Evolutionary conservation across 2,797 vertebrate genomes (phyloP).

Genomic region (Centroberyx gerrardi): DNA sequence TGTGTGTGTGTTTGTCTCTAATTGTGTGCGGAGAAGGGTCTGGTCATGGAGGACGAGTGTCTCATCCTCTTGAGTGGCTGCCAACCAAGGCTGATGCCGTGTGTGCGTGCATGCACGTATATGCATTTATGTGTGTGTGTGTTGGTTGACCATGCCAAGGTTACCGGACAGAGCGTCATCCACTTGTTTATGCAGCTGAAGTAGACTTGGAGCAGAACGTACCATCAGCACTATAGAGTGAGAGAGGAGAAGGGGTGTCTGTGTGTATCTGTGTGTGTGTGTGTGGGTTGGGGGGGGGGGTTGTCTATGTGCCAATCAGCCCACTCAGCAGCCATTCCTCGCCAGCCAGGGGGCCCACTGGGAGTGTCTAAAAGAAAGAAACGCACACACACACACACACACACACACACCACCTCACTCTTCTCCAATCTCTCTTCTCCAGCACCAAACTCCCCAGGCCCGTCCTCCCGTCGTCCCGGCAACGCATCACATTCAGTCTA

Average conservation of each 20-base stretch:
- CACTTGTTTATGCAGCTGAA: slow-evolving; percentile 71
- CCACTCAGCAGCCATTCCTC: slow-evolving; percentile 76
- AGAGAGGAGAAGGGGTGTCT: slow-evolving; percentile 24
- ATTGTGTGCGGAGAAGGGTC: slow-evolving; percentile 38
- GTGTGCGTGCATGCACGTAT: background rate
- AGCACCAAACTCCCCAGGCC: slow-evolving; percentile 58
- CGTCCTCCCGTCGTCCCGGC: slow-evolving; percentile 62
- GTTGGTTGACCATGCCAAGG: slow-evolving; percentile 43
- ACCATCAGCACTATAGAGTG: slow-evolving; percentile 50
- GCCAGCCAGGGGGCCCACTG: slow-evolving; percentile 52
- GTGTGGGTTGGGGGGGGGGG: background rate
- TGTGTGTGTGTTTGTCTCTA: slow-evolving; percentile 16
- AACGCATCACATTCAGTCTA: slow-evolving; percentile 69
- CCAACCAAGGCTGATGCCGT: slow-evolving; percentile 5
- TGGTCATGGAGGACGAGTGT: slow-evolving; percentile 40
- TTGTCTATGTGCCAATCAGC: slow-evolving; percentile 70
- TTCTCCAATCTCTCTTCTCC: slow-evolving; percentile 58
- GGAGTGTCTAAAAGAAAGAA: slow-evolving; percentile 61
- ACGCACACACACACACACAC: slow-evolving; percentile 30
- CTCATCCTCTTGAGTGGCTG: slow-evolving; percentile 41
- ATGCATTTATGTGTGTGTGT: slow-evolving; percentile 18
- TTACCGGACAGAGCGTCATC: slow-evolving; percentile 51
- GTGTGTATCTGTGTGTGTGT: no score
- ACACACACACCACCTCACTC: slow-evolving; percentile 54
- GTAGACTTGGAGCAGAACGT: slow-evolving; percentile 46